Base-by-base conservation (phyloP, 1,140 invertebrate species). In the Sesamia nonagrioides region DNA sequence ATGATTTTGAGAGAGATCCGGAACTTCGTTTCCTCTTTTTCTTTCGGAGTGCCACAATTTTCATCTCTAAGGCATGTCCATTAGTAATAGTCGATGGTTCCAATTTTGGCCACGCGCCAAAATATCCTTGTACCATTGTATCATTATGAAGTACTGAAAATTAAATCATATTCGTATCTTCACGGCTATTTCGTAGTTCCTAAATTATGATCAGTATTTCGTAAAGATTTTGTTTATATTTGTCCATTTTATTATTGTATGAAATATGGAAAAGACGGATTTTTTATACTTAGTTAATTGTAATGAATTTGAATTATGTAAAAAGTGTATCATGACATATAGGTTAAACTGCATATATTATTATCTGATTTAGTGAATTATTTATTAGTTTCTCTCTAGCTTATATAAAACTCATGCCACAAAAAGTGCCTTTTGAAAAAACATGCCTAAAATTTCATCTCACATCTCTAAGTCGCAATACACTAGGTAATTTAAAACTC, bases 181-280 rank as follows among this genome's bases (percentile, higher is more conserved):
- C 72, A 90, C 84, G 84, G 86, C 86, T 88, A 86, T 77, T n/a
- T 82, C 87, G 88, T 91, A 93, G 92, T 94, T 93, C 91, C 92
- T 94, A 91, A 92, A 91, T 90, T 90, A 92, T 89, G 87, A 90
- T 90, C 92, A 93, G 92, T 94, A 94, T 94, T 92, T 89, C 76
- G 83, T 88, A 79, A 86, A 82, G 81, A 82, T 83, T 84, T 81
- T 73, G 58, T 84, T 75, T 76, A 78, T 45, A 11, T 45, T 69
- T 33, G 52, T 54, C n/a, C 17, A 40, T 42, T 50, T 42, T 56
- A n/a, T 42, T 74, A 48, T 74, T 74, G 35, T 52, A 18, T 27
- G 15, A 6, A 18, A 15, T 50, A 61, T 63, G 60, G 54, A 54
- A 56, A 68, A 77, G 74, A 68, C 61, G 61, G 74, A n/a, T 68